Conservation (phyloP, 2,113 vertebrate species). For the Caretta caretta region DNA sequence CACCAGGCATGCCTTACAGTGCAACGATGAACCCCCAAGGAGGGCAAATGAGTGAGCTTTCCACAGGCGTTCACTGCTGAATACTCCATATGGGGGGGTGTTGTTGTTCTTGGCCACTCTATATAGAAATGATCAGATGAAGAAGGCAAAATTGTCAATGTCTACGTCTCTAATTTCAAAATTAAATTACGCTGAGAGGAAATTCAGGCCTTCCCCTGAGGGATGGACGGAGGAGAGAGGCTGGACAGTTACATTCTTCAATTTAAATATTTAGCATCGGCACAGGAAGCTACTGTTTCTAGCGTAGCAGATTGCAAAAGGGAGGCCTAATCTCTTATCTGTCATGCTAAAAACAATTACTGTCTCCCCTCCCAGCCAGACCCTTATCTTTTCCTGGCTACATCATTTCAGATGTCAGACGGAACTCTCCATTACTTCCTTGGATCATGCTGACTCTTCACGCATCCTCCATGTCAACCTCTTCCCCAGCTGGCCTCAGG, state of each 20-base stretch:
- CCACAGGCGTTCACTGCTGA: not conserved
- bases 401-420: slow-evolving; percentile 66
- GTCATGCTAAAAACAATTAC: slow-evolving; percentile 78
- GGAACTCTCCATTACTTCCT: slow-evolving; percentile 69
- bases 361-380: slow-evolving; percentile 71
- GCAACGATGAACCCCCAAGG: not conserved
- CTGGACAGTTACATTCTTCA: slow-evolving; percentile 19
- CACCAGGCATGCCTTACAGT: not conserved
- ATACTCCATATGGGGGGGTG: not conserved
- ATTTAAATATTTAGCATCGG: slow-evolving; percentile 64
- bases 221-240: slow-evolving; percentile 26
- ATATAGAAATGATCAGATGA: slow-evolving; percentile 25
- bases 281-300: slow-evolving; percentile 70
- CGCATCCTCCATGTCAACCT: not conserved
- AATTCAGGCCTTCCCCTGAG: slow-evolving; percentile 46
- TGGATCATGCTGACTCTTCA: slow-evolving; percentile 66
- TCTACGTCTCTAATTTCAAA: slow-evolving; percentile 41
- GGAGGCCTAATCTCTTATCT: slow-evolving; percentile 73
- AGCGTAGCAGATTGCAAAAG: slow-evolving; percentile 41
- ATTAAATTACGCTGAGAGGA: slow-evolving; percentile 55
- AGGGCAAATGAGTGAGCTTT: not conserved
- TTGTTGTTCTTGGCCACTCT: not conserved
- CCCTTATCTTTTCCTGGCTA: slow-evolving; percentile 65
- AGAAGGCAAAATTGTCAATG: slow-evolving; percentile 16
- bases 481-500: slow-evolving; percentile 32